Evolutionary conservation across 2,888 invertebrate genomes (phyloP).

Genomic region (Heliconius ethilla): DNA sequence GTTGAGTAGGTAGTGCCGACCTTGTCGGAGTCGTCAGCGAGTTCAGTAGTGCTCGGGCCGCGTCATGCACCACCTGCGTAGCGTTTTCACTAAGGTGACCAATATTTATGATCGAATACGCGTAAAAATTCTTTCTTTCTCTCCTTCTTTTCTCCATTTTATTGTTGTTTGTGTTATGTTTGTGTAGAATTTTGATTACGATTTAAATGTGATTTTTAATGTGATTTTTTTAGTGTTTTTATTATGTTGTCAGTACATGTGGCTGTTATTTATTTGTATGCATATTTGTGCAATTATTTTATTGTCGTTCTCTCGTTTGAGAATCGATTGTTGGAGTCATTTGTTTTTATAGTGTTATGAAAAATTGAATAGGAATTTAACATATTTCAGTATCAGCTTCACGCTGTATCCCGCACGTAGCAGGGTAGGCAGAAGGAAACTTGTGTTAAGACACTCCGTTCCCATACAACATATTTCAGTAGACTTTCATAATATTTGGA

Average conservation of each 20-base stretch:
- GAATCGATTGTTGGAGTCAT: background rate
- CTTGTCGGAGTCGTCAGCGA: conserved; percentile 53
- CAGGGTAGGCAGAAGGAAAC: no score
- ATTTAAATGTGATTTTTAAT: no score
- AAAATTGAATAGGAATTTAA: background rate
- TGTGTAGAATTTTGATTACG: background rate
- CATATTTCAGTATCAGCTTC: background rate
- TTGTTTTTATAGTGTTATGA: background rate
- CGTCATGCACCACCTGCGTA: conserved; percentile 77
- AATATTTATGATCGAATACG: conserved; percentile 29
- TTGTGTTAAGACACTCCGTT: no score
- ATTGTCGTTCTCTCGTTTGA: background rate
- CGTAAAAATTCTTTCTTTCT: conserved; percentile 5
- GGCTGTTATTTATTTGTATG: background rate
- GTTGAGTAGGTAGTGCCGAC: conserved; percentile 53
- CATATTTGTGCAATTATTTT: conserved; percentile 11
- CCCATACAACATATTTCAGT: background rate
- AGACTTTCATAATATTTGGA: background rate
- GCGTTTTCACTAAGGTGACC: conserved; percentile 71
- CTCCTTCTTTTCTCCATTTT: background rate
- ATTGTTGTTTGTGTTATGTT: background rate
- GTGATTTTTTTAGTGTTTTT: background rate
- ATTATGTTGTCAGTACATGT: background rate
- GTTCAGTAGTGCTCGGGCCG: conserved; percentile 64
- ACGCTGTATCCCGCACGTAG: no score